Evolutionary conservation across 2,113 vertebrate species (phyloP), one percentile per base, ranked within the genome.

Genomic region (Festucalex cinctus): DNA sequence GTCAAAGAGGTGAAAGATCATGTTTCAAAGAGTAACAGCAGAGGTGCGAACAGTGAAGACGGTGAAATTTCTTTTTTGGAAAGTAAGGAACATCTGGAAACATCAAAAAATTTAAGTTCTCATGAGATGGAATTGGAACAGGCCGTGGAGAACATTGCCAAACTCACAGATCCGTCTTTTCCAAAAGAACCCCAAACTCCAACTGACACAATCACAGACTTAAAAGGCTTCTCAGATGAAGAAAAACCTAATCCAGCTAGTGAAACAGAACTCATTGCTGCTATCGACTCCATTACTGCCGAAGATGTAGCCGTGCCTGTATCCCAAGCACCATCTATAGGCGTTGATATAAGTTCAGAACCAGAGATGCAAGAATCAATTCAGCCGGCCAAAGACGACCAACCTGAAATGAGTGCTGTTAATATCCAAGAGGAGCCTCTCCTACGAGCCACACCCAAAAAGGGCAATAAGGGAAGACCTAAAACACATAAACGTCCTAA

Each of bases 241-340:
- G 94, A 94, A 80, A 98, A 98, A 75, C 92, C 96, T 0, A 95
- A 93, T 65, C 94, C 95, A 63, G 94, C 96, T 0, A 98, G 92
- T 3, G 97, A 99, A 73, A 98, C 94, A 0, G 96, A 98, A 78
- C 91, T 99, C 69, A 97, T 96, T 2, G 96, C 96, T 0, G 97
- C 97, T 43, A 99, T 99, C 0, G 94, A 96, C 54, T 99, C 97
- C 39, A 99, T 99, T 73, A 98, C 96, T 36, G 85, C 87, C 41
- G 95, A 91, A 6, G 94, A 95, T 35, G 78, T 89, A 65, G 82
- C 93, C 44, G 92, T 87, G 20, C 5, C 76, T 6, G 6, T 88
- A 43, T 53, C 85, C 7, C 90, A 84, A 0, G 85, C 94, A 0
- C 83, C 94, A 37, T 91, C 93, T 70, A 86, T 91, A 0, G 91